phyloP scores from a whole-genome alignment of 2,797 vertebrate species.

The Gymnothorax reevesii region DNA sequence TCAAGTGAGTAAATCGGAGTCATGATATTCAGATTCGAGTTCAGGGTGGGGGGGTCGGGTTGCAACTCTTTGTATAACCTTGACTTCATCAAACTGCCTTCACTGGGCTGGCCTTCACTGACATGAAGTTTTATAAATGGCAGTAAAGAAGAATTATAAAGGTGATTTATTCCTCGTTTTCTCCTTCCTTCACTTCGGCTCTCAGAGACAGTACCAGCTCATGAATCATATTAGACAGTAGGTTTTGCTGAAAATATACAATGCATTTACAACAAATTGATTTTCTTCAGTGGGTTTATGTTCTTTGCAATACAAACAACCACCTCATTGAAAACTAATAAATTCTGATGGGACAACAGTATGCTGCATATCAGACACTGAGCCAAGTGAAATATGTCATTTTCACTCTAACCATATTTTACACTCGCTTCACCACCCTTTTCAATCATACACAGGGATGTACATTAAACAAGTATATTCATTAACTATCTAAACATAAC shows the following conservation, averaged over 20 bases:
- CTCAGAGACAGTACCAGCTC: slow-evolving; percentile 33
- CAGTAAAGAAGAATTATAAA: slow-evolving; percentile 58
- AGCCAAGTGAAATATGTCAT: slow-evolving; percentile 23
- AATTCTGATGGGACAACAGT: slow-evolving; percentile 38
- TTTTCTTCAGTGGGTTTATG: slow-evolving; percentile 46
- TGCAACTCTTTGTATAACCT: slow-evolving; percentile 49
- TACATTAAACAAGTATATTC: neutral
- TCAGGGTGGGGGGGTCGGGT: slow-evolving; percentile 32
- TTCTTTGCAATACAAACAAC: slow-evolving; percentile 51
- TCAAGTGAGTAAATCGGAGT: slow-evolving; percentile 50
- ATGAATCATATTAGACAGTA: slow-evolving; percentile 55
- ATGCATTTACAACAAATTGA: slow-evolving; percentile 49
- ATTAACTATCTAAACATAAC: neutral
- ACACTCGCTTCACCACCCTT: slow-evolving; percentile 5
- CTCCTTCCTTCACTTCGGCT: slow-evolving; percentile 41
- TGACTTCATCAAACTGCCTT: slow-evolving; percentile 53
- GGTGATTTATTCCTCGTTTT: slow-evolving; percentile 48
- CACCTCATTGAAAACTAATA: slow-evolving; percentile 45
- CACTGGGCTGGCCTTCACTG: slow-evolving; percentile 44
- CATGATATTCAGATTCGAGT: slow-evolving; percentile 37
- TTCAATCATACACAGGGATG: neutral
- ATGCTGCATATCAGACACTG: slow-evolving; percentile 18
- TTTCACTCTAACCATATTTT: neutral
- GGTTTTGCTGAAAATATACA: slow-evolving; percentile 37
- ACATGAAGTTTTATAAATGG: slow-evolving; percentile 58